Evolutionary conservation across 2,113 vertebrate species (phyloP).

Genomic region (Melanerpes formicivorus): DNA sequence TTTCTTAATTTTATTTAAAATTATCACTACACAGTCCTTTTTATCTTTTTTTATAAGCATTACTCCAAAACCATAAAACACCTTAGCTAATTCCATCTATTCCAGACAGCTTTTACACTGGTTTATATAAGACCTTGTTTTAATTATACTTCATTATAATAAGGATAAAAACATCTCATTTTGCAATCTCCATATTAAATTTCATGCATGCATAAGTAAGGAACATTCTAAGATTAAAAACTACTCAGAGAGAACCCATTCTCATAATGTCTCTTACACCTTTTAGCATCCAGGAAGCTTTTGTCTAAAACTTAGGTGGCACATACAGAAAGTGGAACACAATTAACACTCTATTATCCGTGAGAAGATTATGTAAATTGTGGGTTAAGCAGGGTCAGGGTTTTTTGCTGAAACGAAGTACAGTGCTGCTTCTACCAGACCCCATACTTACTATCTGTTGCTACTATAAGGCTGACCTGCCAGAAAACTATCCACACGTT

Average conservation of each 20-base stretch:
- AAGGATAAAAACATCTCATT: not conserved
- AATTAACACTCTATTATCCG: not conserved
- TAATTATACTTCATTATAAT: not conserved
- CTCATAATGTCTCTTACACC: not conserved
- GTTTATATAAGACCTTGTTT: not conserved
- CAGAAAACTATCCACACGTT: not conserved
- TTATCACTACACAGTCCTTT: not conserved
- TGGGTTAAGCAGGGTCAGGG: not conserved
- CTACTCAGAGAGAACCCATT: not conserved
- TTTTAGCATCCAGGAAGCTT: not conserved
- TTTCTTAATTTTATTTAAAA: not conserved
- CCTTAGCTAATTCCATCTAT: not conserved
- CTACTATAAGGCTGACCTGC: not conserved
- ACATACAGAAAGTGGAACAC: not conserved
- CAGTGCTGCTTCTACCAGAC: not conserved
- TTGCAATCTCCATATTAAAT: not conserved
- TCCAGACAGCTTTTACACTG: not conserved
- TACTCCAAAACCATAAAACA: not conserved
- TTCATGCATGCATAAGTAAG: not conserved
- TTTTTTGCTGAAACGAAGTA: not conserved
- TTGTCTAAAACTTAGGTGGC: not conserved
- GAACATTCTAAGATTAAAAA: not conserved
- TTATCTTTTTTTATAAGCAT: not conserved
- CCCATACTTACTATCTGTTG: not conserved
- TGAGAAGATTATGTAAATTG: conserved; percentile 35